Conservation (phyloP, 1,140 invertebrate genomes). For the Rhynchophorus ferrugineus region DNA sequence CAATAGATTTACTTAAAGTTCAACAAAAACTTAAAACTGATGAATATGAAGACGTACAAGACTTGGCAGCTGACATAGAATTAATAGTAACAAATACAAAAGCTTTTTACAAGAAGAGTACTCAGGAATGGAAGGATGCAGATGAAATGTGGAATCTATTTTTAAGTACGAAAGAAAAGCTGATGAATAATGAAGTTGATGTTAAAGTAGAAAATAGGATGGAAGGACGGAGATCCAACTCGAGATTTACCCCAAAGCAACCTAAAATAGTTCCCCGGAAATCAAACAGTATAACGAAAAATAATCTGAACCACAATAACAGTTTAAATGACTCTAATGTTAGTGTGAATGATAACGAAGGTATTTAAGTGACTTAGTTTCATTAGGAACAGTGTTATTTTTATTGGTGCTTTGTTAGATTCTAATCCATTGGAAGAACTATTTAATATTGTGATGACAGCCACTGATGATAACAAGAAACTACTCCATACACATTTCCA, state of each 20-base stretch:
- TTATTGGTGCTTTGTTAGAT: constrained; percentile 7
- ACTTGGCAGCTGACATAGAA: constrained; percentile 79
- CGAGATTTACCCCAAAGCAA: constrained; percentile 20
- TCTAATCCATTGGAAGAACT: constrained; percentile 65
- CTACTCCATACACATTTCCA: constrained; percentile 79
- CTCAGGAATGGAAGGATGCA: constrained; percentile 86
- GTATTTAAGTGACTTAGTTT: background rate
- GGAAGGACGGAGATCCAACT: constrained; percentile 28
- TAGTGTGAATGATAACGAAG: constrained; percentile 48
- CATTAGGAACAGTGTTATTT: background rate
- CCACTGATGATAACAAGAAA: constrained; percentile 68
- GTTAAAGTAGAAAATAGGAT: constrained; percentile 48
- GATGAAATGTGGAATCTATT: constrained; percentile 84
- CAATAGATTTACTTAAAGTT: constrained; percentile 88
- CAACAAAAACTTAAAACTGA: constrained; percentile 96
- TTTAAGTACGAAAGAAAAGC: constrained; percentile 44
- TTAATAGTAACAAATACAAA: constrained; percentile 86
- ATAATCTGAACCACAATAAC: constrained; percentile 18
- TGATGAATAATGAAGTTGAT: constrained; percentile 44
- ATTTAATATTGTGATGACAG: constrained; percentile 73
- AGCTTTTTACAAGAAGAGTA: constrained; percentile 83
- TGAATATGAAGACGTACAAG: constrained; percentile 84
- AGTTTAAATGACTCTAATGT: constrained; percentile 61
- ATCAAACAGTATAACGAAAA: constrained; percentile 8
- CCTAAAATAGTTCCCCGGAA: constrained; percentile 37